Percentiles rank a stretch among this genome's conserved stretches.
Evolutionary conservation across 1,140 invertebrate species (phyloP).

Genomic region (Thaumetopoea pityocampa): DNA sequence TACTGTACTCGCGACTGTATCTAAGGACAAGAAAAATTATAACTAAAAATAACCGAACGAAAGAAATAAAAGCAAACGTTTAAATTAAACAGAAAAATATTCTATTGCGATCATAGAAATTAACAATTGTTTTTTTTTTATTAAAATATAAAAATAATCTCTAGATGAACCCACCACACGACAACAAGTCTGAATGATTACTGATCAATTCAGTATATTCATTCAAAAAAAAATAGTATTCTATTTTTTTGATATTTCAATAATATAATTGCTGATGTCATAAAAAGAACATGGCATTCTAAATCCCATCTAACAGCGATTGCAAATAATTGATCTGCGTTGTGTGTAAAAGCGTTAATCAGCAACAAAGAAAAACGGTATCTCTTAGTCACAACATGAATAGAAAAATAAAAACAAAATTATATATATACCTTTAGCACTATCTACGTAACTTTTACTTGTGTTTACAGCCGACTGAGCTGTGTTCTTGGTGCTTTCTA

Average conservation of each 20-base stretch:
- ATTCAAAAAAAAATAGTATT: too few species aligned
- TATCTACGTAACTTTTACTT: slow-evolving; percentile 39
- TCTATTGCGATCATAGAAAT: too few species aligned
- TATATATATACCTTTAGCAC: slow-evolving; percentile 49
- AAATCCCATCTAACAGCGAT: slow-evolving; percentile 40
- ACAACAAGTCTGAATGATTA: too few species aligned
- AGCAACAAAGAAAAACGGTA: slow-evolving; percentile 24
- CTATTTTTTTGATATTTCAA: too few species aligned
- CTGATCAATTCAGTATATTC: too few species aligned
- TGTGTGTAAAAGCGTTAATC: slow-evolving; percentile 49
- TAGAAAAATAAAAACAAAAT: slow-evolving; percentile 12
- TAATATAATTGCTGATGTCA: slow-evolving; percentile 50
- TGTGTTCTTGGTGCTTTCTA: slow-evolving; percentile 41
- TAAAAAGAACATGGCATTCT: slow-evolving; percentile 43
- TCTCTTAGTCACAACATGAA: slow-evolving; percentile 19
- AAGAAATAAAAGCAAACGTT: too few species aligned
- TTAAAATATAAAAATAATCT: too few species aligned
- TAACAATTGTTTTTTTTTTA: too few species aligned
- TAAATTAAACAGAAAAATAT: too few species aligned
- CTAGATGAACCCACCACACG: too few species aligned
- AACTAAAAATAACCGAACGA: slow-evolving; percentile 3
- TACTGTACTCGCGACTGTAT: slow-evolving; percentile 53
- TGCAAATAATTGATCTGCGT: slow-evolving; percentile 49
- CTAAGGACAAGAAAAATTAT: slow-evolving; percentile 33
- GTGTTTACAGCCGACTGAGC: slow-evolving; percentile 34